phyloP scores from a whole-genome alignment of 2,888 invertebrate species.

The Drosophila silvestris region DNA sequence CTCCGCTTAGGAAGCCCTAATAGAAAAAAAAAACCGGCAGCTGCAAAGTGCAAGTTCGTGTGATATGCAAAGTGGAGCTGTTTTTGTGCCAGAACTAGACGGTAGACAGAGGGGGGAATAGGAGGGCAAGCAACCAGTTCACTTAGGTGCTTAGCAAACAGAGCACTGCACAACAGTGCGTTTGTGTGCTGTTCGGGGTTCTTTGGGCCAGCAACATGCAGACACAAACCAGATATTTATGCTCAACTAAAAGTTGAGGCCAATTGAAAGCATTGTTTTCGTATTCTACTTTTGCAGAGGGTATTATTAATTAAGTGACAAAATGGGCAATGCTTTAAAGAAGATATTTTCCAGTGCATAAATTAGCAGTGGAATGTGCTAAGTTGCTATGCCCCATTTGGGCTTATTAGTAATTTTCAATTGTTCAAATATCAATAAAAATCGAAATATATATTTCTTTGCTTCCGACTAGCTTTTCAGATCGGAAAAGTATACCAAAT shows the following conservation, averaged over 20 bases:
- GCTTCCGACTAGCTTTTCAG: background rate
- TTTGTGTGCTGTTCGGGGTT: constrained; percentile 40
- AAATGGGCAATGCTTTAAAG: background rate
- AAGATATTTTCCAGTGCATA: background rate
- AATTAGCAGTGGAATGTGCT: background rate
- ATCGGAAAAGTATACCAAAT: background rate
- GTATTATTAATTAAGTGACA: background rate
- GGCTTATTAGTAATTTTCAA: background rate
- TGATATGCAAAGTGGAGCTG: constrained; percentile 73
- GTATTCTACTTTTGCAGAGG: background rate
- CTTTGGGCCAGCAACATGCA: constrained; percentile 3
- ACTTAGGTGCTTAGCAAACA: constrained; percentile 48
- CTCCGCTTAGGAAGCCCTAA: constrained; percentile 3
- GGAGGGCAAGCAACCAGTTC: constrained; percentile 4
- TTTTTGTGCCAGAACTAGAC: constrained; percentile 12
- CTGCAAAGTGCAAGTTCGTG: constrained; percentile 78
- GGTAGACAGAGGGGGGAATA: constrained; percentile 1
- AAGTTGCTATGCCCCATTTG: background rate
- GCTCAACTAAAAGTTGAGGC: constrained; percentile 29
- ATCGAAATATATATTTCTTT: background rate
- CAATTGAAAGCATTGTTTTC: constrained; percentile 41
- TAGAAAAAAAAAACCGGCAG: constrained; percentile 21
- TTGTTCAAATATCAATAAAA: background rate
- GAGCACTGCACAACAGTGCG: constrained; percentile 52
- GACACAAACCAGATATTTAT: constrained; percentile 10